Conservation (phyloP, 2,797 vertebrate genomes). For the Macroramphosus scolopax region DNA sequence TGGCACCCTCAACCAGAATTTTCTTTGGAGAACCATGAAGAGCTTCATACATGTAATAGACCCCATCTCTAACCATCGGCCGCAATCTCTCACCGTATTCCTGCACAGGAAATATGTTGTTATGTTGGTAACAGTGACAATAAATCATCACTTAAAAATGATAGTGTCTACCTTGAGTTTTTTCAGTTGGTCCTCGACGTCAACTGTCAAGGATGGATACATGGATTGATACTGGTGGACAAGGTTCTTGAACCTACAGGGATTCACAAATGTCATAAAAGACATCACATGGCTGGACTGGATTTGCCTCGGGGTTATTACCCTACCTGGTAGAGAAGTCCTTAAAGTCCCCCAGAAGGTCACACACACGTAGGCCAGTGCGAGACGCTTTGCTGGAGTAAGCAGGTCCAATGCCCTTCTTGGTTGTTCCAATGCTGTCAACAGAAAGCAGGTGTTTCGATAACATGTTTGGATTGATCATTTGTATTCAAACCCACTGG, state of each 20-base stretch:
- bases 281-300: background rate
- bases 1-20: slow-evolving; percentile 96
- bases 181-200: slow-evolving; percentile 89
- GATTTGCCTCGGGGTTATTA: background rate
- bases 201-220: slow-evolving; percentile 89
- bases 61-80: slow-evolving; percentile 95
- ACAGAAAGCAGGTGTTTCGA: slow-evolving; percentile 3
- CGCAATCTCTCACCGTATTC: slow-evolving; percentile 91
- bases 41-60: slow-evolving; percentile 97
- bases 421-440: slow-evolving; percentile 94
- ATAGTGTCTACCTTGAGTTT: slow-evolving; percentile 84
- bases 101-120: slow-evolving; percentile 58
- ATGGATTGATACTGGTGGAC: slow-evolving; percentile 93
- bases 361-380: slow-evolving; percentile 93
- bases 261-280: slow-evolving; percentile 1
- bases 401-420: slow-evolving; percentile 96
- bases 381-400: slow-evolving; percentile 96
- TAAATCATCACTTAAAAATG: background rate
- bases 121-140: background rate
- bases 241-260: slow-evolving; percentile 91
- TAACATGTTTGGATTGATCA: too few relatives aligned
- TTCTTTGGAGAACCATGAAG: slow-evolving; percentile 93
- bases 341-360: slow-evolving; percentile 92
- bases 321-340: slow-evolving; percentile 90
- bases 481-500: too few relatives aligned